Percentiles rank a stretch among this genome's conserved stretches.
phyloP scores from a whole-genome alignment of 2,888 invertebrate genomes.

The Nephrotoma guestfalica region DNA sequence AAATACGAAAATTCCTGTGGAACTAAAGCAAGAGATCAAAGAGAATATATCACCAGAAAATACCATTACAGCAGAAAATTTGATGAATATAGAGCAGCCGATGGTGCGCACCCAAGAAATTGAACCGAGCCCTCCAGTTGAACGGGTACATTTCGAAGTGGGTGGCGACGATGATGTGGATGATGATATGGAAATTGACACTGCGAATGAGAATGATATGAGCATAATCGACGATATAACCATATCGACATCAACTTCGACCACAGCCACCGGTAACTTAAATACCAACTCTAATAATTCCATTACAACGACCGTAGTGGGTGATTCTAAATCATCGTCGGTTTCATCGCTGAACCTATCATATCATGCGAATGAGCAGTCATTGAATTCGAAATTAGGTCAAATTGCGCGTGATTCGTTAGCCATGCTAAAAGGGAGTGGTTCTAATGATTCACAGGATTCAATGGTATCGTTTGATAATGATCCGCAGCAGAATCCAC shows the following conservation, averaged over 20 bases:
- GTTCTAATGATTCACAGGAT: slow-evolving; percentile 9
- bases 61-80: slow-evolving; percentile 31
- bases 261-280: not conserved
- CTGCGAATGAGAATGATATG: not conserved
- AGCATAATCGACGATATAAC: not conserved
- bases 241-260: not conserved
- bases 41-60: slow-evolving; percentile 49
- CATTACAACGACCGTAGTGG: not conserved
- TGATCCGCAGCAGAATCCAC: not conserved
- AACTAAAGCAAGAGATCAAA: slow-evolving; percentile 42
- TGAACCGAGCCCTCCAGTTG: not conserved
- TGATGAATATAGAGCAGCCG: slow-evolving; percentile 9
- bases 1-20: slow-evolving; percentile 37
- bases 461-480: slow-evolving; percentile 4
- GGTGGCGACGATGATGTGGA: slow-evolving; percentile 8
- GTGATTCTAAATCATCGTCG: not conserved
- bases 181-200: slow-evolving; percentile 6
- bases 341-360: not conserved
- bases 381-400: slow-evolving; percentile 7
- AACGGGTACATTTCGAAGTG: slow-evolving; percentile 9
- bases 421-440: slow-evolving; percentile 5
- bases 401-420: slow-evolving; percentile 10
- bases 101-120: not conserved
- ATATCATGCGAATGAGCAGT: not conserved
- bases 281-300: not conserved